A percentile compares a stretch with the other conserved stretches of the same genome.
phyloP scores from a whole-genome alignment of 2,888 invertebrate species.

The Acleris holmiana region DNA sequence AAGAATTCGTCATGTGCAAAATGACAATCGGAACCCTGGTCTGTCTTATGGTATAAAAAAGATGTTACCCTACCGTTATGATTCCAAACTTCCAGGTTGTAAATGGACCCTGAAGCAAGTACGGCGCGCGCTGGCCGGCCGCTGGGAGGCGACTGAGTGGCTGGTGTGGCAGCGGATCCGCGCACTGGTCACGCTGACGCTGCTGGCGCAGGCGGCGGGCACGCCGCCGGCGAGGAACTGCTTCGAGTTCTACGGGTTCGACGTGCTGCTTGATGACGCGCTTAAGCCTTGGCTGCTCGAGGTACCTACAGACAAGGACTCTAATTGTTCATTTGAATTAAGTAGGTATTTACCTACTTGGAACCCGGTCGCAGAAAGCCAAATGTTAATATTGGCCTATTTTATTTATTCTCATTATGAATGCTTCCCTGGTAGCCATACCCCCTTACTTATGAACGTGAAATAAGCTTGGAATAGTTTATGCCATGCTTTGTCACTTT shows the following conservation, averaged over 20 bases:
- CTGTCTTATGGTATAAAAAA: neutral
- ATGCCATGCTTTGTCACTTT: too few species aligned
- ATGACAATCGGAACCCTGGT: too few species aligned
- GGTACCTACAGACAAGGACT: slow-evolving; percentile 76
- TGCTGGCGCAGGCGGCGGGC: slow-evolving; percentile 89
- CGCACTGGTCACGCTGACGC: slow-evolving; percentile 89
- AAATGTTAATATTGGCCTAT: too few species aligned
- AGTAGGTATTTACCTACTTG: too few species aligned
- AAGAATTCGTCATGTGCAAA: too few species aligned
- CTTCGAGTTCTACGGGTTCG: slow-evolving; percentile 96
- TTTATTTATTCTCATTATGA: too few species aligned
- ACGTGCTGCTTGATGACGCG: slow-evolving; percentile 92
- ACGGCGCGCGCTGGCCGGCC: slow-evolving; percentile 86
- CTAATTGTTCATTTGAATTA: too few species aligned
- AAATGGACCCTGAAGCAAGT: slow-evolving; percentile 94
- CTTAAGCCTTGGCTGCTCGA: slow-evolving; percentile 95
- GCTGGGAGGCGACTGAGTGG: slow-evolving; percentile 90
- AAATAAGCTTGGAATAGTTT: too few species aligned
- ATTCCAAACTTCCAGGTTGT: slow-evolving; percentile 84
- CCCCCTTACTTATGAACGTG: too few species aligned
- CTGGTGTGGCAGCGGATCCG: slow-evolving; percentile 91
- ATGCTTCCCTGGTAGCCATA: too few species aligned
- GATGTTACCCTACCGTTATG: neutral
- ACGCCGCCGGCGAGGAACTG: slow-evolving; percentile 90
- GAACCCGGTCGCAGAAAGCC: too few species aligned